Evolutionary conservation across 2,888 invertebrate species (phyloP).

Genomic region (Ischnus inquisitorius): DNA sequence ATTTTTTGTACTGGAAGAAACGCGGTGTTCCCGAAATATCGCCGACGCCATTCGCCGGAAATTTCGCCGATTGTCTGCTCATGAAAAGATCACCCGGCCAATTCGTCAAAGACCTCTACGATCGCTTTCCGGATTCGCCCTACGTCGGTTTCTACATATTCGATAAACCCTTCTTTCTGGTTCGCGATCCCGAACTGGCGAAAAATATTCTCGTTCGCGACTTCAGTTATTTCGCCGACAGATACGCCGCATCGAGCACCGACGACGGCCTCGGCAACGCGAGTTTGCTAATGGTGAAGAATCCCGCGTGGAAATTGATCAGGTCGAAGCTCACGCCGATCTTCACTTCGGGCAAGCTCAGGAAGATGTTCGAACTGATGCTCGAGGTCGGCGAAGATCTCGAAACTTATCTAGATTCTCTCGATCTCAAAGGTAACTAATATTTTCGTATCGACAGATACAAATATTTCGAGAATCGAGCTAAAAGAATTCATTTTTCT

Average conservation of each 20-base stretch:
- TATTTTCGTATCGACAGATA: not conserved
- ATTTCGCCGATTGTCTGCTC: constrained; percentile 80
- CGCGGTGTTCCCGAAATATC: constrained; percentile 29
- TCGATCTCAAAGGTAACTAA: constrained; percentile 72
- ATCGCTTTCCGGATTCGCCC: constrained; percentile 76
- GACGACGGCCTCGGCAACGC: constrained; percentile 83
- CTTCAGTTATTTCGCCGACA: constrained; percentile 84
- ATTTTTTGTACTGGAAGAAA: no score
- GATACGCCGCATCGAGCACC: constrained; percentile 78
- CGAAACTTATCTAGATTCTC: constrained; percentile 66
- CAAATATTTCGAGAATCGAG: not conserved
- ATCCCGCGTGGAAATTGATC: constrained; percentile 85
- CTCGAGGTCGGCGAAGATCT: constrained; percentile 74
- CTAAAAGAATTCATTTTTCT: no score
- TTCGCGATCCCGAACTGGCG: constrained; percentile 85
- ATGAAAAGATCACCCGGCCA: constrained; percentile 79
- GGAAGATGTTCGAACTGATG: constrained; percentile 70
- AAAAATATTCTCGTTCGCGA: constrained; percentile 86
- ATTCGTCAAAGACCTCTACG: constrained; percentile 83
- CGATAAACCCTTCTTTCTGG: constrained; percentile 85
- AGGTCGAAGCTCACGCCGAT: constrained; percentile 85
- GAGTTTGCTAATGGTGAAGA: constrained; percentile 85
- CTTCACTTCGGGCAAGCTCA: constrained; percentile 82
- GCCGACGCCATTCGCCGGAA: constrained; percentile 85
- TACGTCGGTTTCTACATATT: constrained; percentile 84